phyloP scores from a whole-genome alignment of 2,888 invertebrate genomes.

The Lamproptera curius region DNA sequence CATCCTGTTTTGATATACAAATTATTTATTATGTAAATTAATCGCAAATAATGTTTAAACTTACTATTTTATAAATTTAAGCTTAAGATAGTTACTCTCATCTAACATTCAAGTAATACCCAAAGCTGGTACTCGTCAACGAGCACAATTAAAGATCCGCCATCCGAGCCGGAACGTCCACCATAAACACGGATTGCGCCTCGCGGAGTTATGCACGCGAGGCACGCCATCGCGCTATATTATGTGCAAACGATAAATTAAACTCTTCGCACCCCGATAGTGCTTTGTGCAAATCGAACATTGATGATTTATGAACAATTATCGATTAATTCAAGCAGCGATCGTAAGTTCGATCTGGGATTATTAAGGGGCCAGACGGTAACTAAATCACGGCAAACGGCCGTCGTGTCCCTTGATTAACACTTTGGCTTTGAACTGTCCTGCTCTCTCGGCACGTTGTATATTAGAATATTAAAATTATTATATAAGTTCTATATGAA shows the following conservation, averaged over 20 bases:
- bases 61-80: too few species aligned
- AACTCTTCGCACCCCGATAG: constrained; percentile 73
- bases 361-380: constrained; percentile 57
- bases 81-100: too few species aligned
- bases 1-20: too few species aligned
- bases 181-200: constrained; percentile 66
- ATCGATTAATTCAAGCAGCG: constrained; percentile 79
- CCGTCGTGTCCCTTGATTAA: constrained; percentile 29
- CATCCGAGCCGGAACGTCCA: constrained; percentile 37
- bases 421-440: constrained; percentile 9
- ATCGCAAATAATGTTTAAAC: too few species aligned
- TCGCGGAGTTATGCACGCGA: constrained; percentile 60
- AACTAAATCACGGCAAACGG: constrained; percentile 48
- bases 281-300: constrained; percentile 74
- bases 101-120: too few species aligned
- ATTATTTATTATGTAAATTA: too few species aligned
- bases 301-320: constrained; percentile 77
- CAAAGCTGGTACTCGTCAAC: background rate
- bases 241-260: constrained; percentile 66
- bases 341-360: constrained; percentile 72
- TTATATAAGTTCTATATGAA: too few species aligned
- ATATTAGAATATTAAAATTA: too few species aligned
- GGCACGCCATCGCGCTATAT: constrained; percentile 66
- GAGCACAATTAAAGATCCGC: constrained; percentile 53
- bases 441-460: too few species aligned